These are phyloP conservation scores for Brassicogethes aeneus DNA, from an alignment of 2,888 invertebrate genomes.

Conservation along the genomic window DNA sequence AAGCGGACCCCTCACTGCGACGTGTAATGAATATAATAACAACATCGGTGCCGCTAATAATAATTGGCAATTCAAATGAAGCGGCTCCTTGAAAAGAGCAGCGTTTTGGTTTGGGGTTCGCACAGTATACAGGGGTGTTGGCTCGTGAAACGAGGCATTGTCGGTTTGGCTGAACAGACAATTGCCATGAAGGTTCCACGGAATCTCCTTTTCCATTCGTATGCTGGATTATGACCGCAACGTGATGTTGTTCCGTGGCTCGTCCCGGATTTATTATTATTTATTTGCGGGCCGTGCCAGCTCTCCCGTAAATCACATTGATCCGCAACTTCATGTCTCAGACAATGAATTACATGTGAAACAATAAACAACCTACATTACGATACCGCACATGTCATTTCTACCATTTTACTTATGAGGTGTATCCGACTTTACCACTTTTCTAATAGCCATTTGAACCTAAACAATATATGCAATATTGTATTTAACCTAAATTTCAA, in stretches of 20 bases:
- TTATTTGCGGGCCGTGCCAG: slow-evolving; percentile 23
- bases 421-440: too few species aligned
- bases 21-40: slow-evolving; percentile 34
- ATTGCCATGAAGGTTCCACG: slow-evolving; percentile 6
- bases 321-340: slow-evolving; percentile 16
- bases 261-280: slow-evolving; percentile 28
- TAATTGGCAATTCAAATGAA: slow-evolving; percentile 32
- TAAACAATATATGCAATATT: too few species aligned
- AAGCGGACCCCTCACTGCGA: slow-evolving; percentile 17
- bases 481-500: too few species aligned
- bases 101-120: slow-evolving; percentile 21
- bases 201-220: slow-evolving; percentile 9
- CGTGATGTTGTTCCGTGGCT: slow-evolving; percentile 24
- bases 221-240: slow-evolving; percentile 24
- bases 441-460: too few species aligned
- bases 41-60: slow-evolving; percentile 27
- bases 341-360: slow-evolving; percentile 20
- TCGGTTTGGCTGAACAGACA: slow-evolving; percentile 16
- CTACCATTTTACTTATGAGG: too few species aligned
- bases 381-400: too few species aligned
- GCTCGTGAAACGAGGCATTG: slow-evolving; percentile 25
- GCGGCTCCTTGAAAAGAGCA: slow-evolving; percentile 27
- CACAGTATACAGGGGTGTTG: slow-evolving; percentile 15
- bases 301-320: slow-evolving; percentile 24
- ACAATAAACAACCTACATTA: slow-evolving; percentile 16